These are phyloP conservation scores for Gymnodraco acuticeps DNA, from an alignment of 2,797 vertebrate genomes.

Conservation along the genomic window DNA sequence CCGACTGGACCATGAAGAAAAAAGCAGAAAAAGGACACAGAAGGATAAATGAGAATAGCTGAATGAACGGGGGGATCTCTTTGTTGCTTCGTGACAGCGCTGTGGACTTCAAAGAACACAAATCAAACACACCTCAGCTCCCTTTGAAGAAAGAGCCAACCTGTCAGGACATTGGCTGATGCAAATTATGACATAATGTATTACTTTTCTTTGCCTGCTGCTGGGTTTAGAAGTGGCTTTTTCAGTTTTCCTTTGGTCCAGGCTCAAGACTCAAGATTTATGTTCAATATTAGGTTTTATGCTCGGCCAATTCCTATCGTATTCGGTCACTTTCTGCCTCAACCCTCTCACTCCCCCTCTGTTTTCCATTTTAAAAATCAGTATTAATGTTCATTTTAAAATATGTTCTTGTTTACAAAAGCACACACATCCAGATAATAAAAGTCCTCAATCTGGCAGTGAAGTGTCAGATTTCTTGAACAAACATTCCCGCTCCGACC, in stretches of 20 bases:
- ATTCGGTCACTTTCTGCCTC: background rate
- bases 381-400: background rate
- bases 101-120: background rate
- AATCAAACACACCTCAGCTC: background rate
- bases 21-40: background rate
- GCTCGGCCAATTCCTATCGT: background rate
- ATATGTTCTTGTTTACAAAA: too few relatives aligned
- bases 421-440: too few relatives aligned
- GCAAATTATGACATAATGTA: slow-evolving; percentile 11
- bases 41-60: background rate
- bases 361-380: background rate
- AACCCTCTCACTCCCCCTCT: background rate
- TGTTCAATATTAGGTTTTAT: background rate
- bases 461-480: slow-evolving; percentile 44
- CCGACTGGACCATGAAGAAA: slow-evolving; percentile 65
- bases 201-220: slow-evolving; percentile 13
- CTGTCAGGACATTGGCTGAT: slow-evolving; percentile 36
- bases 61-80: background rate
- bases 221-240: background rate
- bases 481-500: slow-evolving; percentile 26
- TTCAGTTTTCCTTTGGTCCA: background rate
- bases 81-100: background rate
- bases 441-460: slow-evolving; percentile 23
- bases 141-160: background rate
- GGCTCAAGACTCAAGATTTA: background rate